phyloP scores from a whole-genome alignment of 2,888 invertebrate genomes.

The Dendrolimus pini region DNA sequence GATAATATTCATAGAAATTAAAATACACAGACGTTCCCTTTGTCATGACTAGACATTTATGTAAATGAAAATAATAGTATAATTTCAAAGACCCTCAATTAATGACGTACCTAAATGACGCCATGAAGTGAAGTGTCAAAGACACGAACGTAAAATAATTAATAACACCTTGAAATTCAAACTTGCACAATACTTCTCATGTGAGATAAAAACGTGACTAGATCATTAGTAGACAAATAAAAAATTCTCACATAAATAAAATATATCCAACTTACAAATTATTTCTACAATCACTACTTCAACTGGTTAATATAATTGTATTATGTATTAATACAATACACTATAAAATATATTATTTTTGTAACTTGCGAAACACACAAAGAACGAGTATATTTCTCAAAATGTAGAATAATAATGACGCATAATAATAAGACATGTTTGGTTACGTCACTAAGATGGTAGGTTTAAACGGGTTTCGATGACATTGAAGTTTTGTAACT shows the following conservation, averaged over 20 bases:
- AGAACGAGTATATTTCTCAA: neutral
- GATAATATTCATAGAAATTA: too few species aligned
- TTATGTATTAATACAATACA: too few species aligned
- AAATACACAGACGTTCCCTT: too few species aligned
- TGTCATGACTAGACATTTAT: too few species aligned
- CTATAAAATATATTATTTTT: too few species aligned
- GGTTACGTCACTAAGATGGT: constrained; percentile 18
- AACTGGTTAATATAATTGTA: too few species aligned
- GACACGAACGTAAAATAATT: constrained; percentile 22
- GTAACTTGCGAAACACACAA: neutral
- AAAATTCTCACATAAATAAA: too few species aligned
- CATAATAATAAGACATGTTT: neutral
- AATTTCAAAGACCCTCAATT: too few species aligned
- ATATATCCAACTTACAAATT: too few species aligned
- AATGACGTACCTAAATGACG: neutral
- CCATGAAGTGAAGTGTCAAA: constrained; percentile 16
- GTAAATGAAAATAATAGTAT: too few species aligned
- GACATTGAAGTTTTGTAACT: constrained; percentile 21
- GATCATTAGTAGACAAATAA: neutral
- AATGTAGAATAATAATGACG: neutral
- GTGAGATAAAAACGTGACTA: neutral
- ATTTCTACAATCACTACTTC: too few species aligned
- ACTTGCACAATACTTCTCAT: constrained; percentile 5
- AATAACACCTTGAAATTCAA: constrained; percentile 33
- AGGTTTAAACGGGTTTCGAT: constrained; percentile 22